Percentiles rank a stretch among this genome's conserved stretches.
These are phyloP conservation scores for Lacerta agilis DNA, from an alignment of 2,797 vertebrate species.

Conservation along the genomic window DNA sequence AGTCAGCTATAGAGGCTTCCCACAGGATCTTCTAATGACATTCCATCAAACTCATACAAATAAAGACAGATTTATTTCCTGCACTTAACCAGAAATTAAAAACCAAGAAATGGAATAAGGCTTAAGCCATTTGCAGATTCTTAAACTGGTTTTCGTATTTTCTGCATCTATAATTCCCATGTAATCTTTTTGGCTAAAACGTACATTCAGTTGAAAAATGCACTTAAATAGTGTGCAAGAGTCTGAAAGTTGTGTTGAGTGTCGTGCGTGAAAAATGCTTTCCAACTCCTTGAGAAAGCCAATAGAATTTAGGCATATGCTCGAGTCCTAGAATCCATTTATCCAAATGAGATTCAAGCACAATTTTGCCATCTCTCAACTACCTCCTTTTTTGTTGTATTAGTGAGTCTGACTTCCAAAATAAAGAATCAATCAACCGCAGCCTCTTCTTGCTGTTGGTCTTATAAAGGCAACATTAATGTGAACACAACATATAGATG, in stretches of 20 bases:
- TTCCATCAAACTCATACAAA: slow-evolving; percentile 37
- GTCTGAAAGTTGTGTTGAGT: neutral
- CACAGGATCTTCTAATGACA: slow-evolving; percentile 7
- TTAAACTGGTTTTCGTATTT: neutral
- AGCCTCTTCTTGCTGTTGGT: neutral
- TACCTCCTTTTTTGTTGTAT: neutral
- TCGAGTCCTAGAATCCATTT: neutral
- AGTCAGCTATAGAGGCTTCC: slow-evolving; percentile 62
- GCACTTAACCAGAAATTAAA: neutral
- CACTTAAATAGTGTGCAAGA: neutral
- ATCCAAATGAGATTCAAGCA: neutral
- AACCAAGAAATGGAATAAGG: neutral
- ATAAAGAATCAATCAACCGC: neutral
- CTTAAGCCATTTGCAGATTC: neutral
- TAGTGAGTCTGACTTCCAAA: neutral
- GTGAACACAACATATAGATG: neutral
- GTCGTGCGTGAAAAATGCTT: neutral
- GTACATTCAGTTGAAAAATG: neutral
- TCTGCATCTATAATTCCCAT: neutral
- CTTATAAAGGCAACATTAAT: slow-evolving; percentile 8
- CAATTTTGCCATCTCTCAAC: neutral
- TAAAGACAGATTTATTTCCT: neutral
- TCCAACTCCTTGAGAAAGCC: neutral
- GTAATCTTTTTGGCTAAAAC: neutral
- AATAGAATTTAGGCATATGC: neutral